Base-by-base conservation (phyloP, 2,888 invertebrate genomes). In the Apomyelois bistriatella region DNA sequence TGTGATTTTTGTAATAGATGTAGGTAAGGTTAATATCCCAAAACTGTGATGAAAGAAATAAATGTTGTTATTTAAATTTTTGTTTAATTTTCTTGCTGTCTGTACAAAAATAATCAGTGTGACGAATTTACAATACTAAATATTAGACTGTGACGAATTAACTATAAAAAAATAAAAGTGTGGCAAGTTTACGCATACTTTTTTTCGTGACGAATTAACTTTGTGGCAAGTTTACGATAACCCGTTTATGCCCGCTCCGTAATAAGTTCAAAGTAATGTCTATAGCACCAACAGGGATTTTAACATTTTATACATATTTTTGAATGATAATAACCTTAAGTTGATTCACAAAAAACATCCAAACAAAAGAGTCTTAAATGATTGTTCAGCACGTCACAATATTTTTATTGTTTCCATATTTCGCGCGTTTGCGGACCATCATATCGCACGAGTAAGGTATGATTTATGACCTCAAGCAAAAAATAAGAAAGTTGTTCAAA, bases 371-470 rank as follows among this genome's bases (percentile, higher is more conserved):
- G 57, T 65, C 61, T 58, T 56, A 58, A 65, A 60, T 75, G 74
- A 76, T 78, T 82, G 75, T 82, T 74, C 62, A 61, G 66, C 70
- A 69, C 80, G 89, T 87, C 87, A 87, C 75, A 89, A 90, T 80
- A 87, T 85, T 85, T 84, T 81, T 77, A 85, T 79, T 81, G 77
- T 82, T 73, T 68, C 66, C 81, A 82, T 82, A 83, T 82, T 82
- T 80, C 64, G 68, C 76, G 76, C 77, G 69, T 77, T 74, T 79
- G 73, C 68, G 64, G 68, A 68, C 76, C 73, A 74, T 86, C 86
- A 82, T 79, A 77, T 72, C 70, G 65, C 66, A 68, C 65, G 74
- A 74, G 73, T 76, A 74, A 67, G 70, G 59, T 71, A 78, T 85
- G 87, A 90, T 88, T 89, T 88, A 89, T 66, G 74, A 59, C 62